Conservation (phyloP, 2,797 vertebrate species). For the Micropoecilia bifurca region DNA sequence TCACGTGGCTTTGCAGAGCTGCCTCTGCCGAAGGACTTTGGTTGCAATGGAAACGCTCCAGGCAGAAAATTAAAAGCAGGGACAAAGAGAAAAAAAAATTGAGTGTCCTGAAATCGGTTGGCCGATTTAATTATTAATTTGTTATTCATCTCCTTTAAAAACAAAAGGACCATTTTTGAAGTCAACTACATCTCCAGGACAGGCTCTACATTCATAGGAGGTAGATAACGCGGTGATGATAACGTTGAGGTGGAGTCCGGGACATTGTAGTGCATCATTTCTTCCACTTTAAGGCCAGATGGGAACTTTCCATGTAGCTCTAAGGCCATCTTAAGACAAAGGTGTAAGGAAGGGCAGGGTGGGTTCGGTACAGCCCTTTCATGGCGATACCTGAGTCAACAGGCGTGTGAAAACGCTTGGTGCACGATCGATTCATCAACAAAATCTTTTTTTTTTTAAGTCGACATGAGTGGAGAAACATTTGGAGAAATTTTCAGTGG, state of each 20-base stretch:
- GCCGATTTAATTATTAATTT: constrained; percentile 35
- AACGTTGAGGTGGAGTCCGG: constrained; percentile 50
- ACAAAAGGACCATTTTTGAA: constrained; percentile 24
- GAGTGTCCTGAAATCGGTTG: neutral
- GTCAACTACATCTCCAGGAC: constrained; percentile 69
- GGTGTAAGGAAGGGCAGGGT: constrained; percentile 38
- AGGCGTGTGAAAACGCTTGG: constrained; percentile 53
- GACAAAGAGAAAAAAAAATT: constrained; percentile 16
- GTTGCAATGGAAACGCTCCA: constrained; percentile 54
- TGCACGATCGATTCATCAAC: constrained; percentile 14
- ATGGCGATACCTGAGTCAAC: constrained; percentile 79
- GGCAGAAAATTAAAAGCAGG: constrained; percentile 28
- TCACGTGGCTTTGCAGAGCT: constrained; percentile 68
- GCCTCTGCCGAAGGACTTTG: constrained; percentile 74
- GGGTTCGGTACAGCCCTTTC: constrained; percentile 76
- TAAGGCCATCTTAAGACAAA: constrained; percentile 81
- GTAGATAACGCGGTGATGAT: constrained; percentile 75
- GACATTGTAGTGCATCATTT: constrained; percentile 75
- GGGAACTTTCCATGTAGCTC: constrained; percentile 62
- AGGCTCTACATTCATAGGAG: constrained; percentile 80
- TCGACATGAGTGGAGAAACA: constrained; percentile 27
- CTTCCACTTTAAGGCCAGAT: constrained; percentile 80
- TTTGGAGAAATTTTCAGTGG: constrained; percentile 17
- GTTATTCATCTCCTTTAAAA: constrained; percentile 64
- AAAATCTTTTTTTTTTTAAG: neutral